Percentiles rank a stretch among this genome's conserved stretches.
phyloP scores from a whole-genome alignment of 2,113 vertebrate genomes.

The Eulemur rufifrons region DNA sequence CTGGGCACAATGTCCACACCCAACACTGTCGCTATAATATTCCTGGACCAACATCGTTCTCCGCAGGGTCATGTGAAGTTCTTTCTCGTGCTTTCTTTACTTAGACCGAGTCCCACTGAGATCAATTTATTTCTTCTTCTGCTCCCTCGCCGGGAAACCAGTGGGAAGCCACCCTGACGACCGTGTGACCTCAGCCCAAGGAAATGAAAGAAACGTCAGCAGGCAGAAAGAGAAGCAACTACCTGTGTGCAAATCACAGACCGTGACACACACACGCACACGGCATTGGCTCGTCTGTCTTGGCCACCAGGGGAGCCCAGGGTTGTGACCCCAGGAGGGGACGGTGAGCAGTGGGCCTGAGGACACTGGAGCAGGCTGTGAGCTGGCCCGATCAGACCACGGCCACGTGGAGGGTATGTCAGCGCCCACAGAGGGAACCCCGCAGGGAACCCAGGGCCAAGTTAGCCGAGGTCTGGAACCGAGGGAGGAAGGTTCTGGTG shows the following conservation, averaged over 20 bases:
- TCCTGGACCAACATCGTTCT: not conserved
- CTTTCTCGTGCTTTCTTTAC: not conserved
- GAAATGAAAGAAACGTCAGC: not conserved
- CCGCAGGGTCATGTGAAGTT: not conserved
- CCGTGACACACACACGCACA: not conserved
- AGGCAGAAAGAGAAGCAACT: not conserved
- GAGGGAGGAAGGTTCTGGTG: not conserved
- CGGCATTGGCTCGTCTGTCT: not conserved
- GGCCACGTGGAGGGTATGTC: rapidly evolving
- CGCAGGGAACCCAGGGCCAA: not conserved
- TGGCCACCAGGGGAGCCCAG: no score
- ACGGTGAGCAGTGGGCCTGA: no score
- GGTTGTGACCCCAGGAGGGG: not conserved
- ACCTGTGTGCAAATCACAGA: not conserved
- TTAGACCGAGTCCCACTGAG: not conserved
- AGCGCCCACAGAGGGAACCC: not conserved
- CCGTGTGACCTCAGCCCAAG: not conserved
- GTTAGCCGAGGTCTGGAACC: not conserved
- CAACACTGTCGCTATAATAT: not conserved
- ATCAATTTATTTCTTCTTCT: not conserved
- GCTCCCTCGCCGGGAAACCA: not conserved
- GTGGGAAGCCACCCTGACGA: no score
- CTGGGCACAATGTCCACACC: not conserved
- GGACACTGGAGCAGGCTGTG: rapidly evolving
- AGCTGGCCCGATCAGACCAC: not conserved